Percentiles rank a stretch among this genome's conserved stretches.
phyloP scores from a whole-genome alignment of 2,888 invertebrate species.

The Nemoura dubitans region DNA sequence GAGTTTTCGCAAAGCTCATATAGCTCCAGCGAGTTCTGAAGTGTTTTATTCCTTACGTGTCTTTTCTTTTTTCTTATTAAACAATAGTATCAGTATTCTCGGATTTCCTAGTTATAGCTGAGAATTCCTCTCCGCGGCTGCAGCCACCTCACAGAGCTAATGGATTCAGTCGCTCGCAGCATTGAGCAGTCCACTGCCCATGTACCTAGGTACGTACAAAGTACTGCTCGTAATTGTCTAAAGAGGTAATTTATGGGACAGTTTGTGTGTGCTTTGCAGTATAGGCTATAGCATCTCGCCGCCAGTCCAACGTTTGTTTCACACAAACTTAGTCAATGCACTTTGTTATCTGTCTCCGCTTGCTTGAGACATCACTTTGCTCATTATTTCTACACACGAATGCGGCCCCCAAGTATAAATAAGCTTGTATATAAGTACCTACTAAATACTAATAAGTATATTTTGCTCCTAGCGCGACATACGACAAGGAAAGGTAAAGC shows the following conservation, averaged over 20 bases:
- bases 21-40: too few species aligned
- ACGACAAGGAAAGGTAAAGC: too few species aligned
- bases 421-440: too few species aligned
- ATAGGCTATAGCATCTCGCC: neutral
- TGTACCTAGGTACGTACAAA: neutral
- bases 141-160: too few species aligned
- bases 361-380: conserved; percentile 1
- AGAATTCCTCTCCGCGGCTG: neutral
- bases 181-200: neutral
- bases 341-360: conserved; percentile 37
- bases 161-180: too few species aligned
- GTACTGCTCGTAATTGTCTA: conserved; percentile 22
- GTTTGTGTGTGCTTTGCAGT: conserved; percentile 19
- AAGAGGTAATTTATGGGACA: conserved; percentile 28
- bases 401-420: too few species aligned
- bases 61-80: too few species aligned
- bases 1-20: too few species aligned
- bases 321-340: conserved; percentile 45
- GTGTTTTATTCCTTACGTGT: too few species aligned
- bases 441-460: too few species aligned
- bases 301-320: conserved; percentile 28
- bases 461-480: too few species aligned
- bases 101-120: neutral
- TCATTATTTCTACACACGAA: conserved; percentile 4
- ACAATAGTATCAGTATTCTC: neutral